Conservation (phyloP, 2,797 vertebrate species). For the Margarornis squamiger region DNA sequence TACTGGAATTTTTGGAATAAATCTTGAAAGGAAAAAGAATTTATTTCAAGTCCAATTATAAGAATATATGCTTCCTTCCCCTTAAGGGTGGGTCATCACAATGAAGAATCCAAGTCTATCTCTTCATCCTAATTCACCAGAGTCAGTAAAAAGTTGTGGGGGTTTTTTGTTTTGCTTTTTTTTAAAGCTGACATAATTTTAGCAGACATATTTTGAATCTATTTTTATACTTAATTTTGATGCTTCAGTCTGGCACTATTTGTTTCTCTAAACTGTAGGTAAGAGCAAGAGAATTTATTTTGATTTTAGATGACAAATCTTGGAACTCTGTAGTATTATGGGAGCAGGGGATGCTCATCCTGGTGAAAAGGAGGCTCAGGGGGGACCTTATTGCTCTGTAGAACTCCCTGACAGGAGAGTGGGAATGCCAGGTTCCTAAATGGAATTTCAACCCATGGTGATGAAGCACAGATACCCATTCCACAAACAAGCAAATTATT, state of each 20-base stretch:
- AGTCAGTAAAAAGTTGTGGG: background rate
- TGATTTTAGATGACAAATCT: background rate
- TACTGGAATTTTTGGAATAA: background rate
- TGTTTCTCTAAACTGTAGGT: background rate
- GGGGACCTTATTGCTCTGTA: background rate
- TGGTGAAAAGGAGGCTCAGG: background rate
- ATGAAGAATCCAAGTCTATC: background rate
- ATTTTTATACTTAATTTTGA: background rate
- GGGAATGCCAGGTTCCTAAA: background rate
- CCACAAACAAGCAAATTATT: slow-evolving; percentile 8
- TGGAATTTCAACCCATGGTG: background rate
- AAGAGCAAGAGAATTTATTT: background rate
- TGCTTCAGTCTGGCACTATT: background rate
- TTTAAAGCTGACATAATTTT: background rate
- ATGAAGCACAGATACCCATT: background rate
- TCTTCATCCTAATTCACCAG: background rate
- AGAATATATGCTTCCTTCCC: background rate
- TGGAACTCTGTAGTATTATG: background rate
- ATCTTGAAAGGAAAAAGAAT: background rate
- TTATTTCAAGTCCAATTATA: background rate
- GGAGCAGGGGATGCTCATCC: background rate
- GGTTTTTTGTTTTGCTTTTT: background rate
- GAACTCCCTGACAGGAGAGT: background rate
- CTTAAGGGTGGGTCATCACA: background rate
- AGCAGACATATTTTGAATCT: background rate